Base-by-base conservation (phyloP, 2,113 vertebrate genomes). In the Isichthys henryi region DNA sequence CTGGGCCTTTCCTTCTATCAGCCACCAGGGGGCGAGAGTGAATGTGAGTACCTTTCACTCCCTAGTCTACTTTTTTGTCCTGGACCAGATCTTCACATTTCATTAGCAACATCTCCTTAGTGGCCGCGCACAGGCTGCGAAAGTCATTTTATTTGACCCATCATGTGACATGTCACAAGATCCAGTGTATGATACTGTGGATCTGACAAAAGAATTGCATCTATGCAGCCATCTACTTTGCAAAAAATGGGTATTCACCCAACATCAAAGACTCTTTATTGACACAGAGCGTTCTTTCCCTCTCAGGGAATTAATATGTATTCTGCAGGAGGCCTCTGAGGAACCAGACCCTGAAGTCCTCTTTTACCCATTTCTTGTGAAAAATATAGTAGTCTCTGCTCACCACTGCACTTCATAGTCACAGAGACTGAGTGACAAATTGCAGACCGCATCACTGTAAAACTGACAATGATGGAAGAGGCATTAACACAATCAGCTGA, bases 1-100 rank as follows among this genome's bases (percentile, higher is more conserved):
- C 91, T 97, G 88, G 97, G 97, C 27, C 96, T 97, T 84, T 97
- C 97, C 0, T 97, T 97, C 95, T 97, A 97, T 91, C 96, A 96
- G 90, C 96, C 96, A 0, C 97, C 96, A 0, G 96, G 96, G 90
- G 96, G 96, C 92, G 94, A 91, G 88, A 96, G 94, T 1, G 97
- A 97, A 96, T 96, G 96, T 97, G 19, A 90, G 89, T 80, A 74
- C 39, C 17, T 23, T 15, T 21, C 58, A 48, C 15, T 23, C 9
- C 53, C 23, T 8, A 9, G 7, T 39, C 35, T n/a, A 58, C 17
- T 56, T 45, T 46, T 45, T 66, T 58, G 35, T 88, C 87, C 27
- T 88, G 56, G 52, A 39, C 49, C 19, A 62, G 13, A 46, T 88
- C 56, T 45, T n/a, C 19, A 8, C 45, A 27, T 66, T 62, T 62